Evolutionary conservation across 2,797 vertebrate species (phyloP).

Genomic region (Craterocephalus amniculus): DNA sequence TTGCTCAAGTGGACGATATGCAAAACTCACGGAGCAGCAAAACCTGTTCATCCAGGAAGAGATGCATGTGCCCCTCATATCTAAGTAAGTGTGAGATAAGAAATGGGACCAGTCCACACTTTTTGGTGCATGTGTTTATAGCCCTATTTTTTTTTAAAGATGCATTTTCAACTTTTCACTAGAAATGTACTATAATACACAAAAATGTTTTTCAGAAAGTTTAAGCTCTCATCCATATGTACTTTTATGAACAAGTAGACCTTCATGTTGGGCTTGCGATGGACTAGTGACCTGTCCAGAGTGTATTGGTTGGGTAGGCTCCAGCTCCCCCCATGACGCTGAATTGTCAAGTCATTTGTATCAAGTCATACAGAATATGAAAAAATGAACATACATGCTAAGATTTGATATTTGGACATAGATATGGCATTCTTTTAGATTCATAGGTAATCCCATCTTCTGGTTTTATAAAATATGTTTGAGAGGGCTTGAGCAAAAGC

Average conservation of each 20-base stretch:
- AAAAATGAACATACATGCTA: no score
- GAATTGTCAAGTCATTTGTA: no score
- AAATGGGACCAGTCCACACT: neutral
- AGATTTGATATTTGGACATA: neutral
- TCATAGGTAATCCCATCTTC: neutral
- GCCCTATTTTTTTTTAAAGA: neutral
- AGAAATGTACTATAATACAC: neutral
- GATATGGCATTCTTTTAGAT: neutral
- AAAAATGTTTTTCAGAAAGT: neutral
- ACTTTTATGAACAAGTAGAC: neutral
- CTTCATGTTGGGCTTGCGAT: no score
- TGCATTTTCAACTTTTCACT: neutral
- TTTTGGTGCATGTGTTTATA: neutral
- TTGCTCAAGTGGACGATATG: constrained; percentile 25
- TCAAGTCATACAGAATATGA: no score
- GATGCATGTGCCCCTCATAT: neutral
- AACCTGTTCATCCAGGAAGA: neutral
- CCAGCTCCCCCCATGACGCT: no score
- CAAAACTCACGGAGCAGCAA: constrained; percentile 9
- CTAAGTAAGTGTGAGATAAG: neutral
- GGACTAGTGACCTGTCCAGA: no score
- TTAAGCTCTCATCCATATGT: neutral
- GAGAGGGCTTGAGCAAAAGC: neutral
- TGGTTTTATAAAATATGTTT: neutral
- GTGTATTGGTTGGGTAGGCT: no score